These are phyloP conservation scores for Tinea trinotella DNA, from an alignment of 2,888 invertebrate genomes.

Conservation along the genomic window DNA sequence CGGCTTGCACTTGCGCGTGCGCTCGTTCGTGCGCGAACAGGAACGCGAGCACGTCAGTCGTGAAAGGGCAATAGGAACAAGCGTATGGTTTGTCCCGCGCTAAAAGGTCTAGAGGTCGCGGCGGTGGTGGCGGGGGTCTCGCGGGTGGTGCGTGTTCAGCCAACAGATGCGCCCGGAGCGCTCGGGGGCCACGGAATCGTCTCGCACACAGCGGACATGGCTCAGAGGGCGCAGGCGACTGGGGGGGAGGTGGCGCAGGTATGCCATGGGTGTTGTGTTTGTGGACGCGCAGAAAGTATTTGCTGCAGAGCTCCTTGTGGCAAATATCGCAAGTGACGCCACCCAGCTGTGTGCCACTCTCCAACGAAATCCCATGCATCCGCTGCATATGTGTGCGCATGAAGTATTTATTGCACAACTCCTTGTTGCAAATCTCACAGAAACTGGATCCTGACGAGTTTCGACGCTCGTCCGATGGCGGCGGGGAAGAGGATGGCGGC, in stretches of 20 bases:
- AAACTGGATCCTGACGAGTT: slow-evolving; percentile 85
- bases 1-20: slow-evolving; percentile 55
- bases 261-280: slow-evolving; percentile 99
- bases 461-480: slow-evolving; percentile 61
- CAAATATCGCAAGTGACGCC: slow-evolving; percentile 98
- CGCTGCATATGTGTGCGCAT: slow-evolving; percentile 99
- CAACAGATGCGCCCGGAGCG: slow-evolving; percentile 88
- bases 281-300: slow-evolving; percentile 97
- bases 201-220: slow-evolving; percentile 88
- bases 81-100: slow-evolving; percentile 82
- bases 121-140: slow-evolving; percentile 47
- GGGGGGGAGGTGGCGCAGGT: slow-evolving; percentile 83
- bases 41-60: slow-evolving; percentile 90
- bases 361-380: slow-evolving; percentile 97
- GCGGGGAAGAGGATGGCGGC: slow-evolving; percentile 51
- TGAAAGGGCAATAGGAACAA: slow-evolving; percentile 91
- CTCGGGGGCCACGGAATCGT: slow-evolving; percentile 89
- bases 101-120: slow-evolving; percentile 72
- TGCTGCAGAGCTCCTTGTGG: slow-evolving; percentile 97
- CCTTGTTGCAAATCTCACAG: slow-evolving; percentile 98
- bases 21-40: slow-evolving; percentile 93
- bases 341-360: slow-evolving; percentile 92
- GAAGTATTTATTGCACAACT: slow-evolving; percentile 99
- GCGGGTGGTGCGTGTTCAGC: slow-evolving; percentile 85
- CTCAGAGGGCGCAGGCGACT: slow-evolving; percentile 57